Base-by-base conservation (phyloP, 1,140 invertebrate genomes). In the Neodiprion pinetum region DNA sequence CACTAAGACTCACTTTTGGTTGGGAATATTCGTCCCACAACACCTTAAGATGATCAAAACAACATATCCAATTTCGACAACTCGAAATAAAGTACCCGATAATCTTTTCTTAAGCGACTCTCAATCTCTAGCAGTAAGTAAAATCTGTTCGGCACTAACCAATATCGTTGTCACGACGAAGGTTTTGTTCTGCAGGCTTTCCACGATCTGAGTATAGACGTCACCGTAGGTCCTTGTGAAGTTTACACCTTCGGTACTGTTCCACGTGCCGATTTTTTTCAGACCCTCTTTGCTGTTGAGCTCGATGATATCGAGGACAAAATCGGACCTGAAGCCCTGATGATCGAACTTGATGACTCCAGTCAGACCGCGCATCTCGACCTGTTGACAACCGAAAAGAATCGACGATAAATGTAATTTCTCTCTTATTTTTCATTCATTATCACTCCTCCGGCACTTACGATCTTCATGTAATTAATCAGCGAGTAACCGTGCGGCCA, bases 391-490 rank as follows among this genome's bases (percentile, higher is more conserved):
- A 85, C 76, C 76, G 75, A 73, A 74, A 74, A 76, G 71, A 76
- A 68, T 72, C 50, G 67, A 50, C 50, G 67, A 76, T 61, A 67
- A 48, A 66, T 70, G 21, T 72, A 70, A 40, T 40, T 40, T 40
- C 28, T 74, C 40, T 73, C 47, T 72, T 9, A 73, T 74, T 48
- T 17, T 12, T 17, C n/a, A 1, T 17, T 71, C 9, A 1, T 73
- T 3, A 23, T 17, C 28, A 8, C 9, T 40, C 28, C 28, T 68
- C 48, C 48, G 68, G 14, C 81, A 91, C 92, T 93, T 89, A 98
- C 97, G 81, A 97, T 95, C 91, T 97, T 98, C 96, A 99, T 98
- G 83, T 98, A 99, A 90, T 99, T 99, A 74, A 98, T 96, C 40
- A 99, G 91, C 78, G 95, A 97, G 85, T 96, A 96, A 71, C 98